phyloP scores from a whole-genome alignment of 2,888 invertebrate species.

The Sinotaia quadrata region DNA sequence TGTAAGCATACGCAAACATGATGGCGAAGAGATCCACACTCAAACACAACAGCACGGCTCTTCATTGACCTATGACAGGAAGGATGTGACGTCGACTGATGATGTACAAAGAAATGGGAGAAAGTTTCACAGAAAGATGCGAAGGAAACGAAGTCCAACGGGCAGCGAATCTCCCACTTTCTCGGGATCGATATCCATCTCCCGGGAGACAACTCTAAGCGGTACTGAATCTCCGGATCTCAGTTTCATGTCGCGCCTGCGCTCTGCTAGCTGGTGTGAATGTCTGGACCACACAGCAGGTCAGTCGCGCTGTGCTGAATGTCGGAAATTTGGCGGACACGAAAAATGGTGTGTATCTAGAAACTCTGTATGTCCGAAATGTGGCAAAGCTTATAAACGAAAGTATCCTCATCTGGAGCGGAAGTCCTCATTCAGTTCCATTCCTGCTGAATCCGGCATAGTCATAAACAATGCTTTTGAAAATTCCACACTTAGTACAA shows the following conservation, averaged over 20 bases:
- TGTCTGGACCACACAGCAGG: constrained; percentile 18
- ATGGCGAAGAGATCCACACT: constrained; percentile 12
- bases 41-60: background rate
- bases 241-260: constrained; percentile 15
- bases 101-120: background rate
- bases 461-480: background rate
- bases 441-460: background rate
- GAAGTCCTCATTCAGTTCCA: constrained; percentile 21
- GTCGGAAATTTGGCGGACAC: constrained; percentile 18
- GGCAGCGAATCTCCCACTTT: constrained; percentile 18
- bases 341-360: constrained; percentile 33
- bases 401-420: constrained; percentile 20
- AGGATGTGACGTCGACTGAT: background rate
- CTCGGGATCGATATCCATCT: constrained; percentile 20
- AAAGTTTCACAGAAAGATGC: constrained; percentile 6
- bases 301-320: constrained; percentile 25
- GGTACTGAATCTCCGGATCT: constrained; percentile 14
- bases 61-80: background rate
- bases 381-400: constrained; percentile 27
- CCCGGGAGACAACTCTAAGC: constrained; percentile 25
- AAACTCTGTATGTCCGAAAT: constrained; percentile 15
- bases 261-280: constrained; percentile 32
- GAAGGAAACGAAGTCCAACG: background rate
- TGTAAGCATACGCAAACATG: constrained; percentile 23
- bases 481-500: background rate